Evolutionary conservation across 2,113 vertebrate genomes (phyloP).

Genomic region (Candoia aspera): DNA sequence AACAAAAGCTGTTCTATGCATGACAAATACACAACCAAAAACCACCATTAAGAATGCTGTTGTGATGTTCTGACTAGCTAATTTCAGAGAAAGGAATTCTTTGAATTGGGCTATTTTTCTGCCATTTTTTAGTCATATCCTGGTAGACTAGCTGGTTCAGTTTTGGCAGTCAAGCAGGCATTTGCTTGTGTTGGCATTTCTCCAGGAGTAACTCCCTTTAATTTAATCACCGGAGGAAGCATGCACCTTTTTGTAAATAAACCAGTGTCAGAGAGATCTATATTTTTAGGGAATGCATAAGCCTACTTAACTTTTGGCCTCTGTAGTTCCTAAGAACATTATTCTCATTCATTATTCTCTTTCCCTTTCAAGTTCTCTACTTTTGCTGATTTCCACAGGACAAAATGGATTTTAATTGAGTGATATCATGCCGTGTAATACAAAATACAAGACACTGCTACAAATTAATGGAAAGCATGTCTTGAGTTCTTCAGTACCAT

Average conservation of each 20-base stretch:
- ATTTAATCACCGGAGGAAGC: background rate
- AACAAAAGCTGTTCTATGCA: background rate
- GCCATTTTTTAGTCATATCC: background rate
- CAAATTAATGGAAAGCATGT: background rate
- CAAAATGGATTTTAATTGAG: background rate
- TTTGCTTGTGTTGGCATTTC: background rate
- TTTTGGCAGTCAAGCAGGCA: background rate
- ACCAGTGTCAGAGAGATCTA: background rate
- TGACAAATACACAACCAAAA: background rate
- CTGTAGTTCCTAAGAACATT: background rate
- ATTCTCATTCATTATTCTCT: background rate
- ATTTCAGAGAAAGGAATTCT: background rate
- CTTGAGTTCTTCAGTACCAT: background rate
- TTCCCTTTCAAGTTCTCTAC: background rate
- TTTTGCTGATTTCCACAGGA: background rate
- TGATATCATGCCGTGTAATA: background rate
- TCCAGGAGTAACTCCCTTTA: background rate
- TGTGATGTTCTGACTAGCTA: background rate
- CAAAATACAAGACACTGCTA: background rate
- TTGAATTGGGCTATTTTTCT: background rate
- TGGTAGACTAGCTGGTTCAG: background rate
- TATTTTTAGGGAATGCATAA: background rate
- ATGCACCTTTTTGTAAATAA: background rate
- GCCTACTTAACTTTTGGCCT: background rate
- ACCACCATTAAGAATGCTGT: background rate